A percentile compares a stretch with the other conserved stretches of the same genome.
Conservation (phyloP, 2,888 invertebrate species). For the Sceliomorpha sp. region DNA sequence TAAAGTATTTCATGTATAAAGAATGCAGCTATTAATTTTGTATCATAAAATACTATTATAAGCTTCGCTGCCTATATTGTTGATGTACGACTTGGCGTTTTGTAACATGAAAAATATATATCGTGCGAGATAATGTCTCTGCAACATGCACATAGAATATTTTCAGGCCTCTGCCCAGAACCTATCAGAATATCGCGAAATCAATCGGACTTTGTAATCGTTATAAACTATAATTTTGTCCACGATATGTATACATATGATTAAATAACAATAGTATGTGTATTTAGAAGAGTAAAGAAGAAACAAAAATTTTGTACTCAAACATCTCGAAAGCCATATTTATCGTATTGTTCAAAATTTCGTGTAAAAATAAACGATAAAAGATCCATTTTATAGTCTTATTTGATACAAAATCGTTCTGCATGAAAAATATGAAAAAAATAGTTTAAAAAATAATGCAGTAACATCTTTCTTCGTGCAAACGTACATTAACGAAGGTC, state of each 20-base stretch:
- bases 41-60: constrained; percentile 49
- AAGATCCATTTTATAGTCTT: no score
- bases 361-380: no score
- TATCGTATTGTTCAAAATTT: no score
- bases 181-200: constrained; percentile 55
- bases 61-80: constrained; percentile 43
- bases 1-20: not conserved
- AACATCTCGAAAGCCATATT: no score
- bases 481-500: no score
- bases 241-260: no score
- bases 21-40: constrained; percentile 41
- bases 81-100: constrained; percentile 30
- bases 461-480: no score
- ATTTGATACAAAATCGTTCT: constrained; percentile 2
- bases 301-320: no score
- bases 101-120: constrained; percentile 33
- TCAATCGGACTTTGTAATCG: constrained; percentile 58
- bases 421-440: no score
- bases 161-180: constrained; percentile 51
- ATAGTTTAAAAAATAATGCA: no score
- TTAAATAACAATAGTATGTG: no score
- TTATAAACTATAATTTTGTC: constrained; percentile 46
- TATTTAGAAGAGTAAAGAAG: no score
- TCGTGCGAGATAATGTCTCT: constrained; percentile 45
- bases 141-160: constrained; percentile 52